Conservation (phyloP, 2,888 invertebrate genomes). For the Xylocampa areola region DNA sequence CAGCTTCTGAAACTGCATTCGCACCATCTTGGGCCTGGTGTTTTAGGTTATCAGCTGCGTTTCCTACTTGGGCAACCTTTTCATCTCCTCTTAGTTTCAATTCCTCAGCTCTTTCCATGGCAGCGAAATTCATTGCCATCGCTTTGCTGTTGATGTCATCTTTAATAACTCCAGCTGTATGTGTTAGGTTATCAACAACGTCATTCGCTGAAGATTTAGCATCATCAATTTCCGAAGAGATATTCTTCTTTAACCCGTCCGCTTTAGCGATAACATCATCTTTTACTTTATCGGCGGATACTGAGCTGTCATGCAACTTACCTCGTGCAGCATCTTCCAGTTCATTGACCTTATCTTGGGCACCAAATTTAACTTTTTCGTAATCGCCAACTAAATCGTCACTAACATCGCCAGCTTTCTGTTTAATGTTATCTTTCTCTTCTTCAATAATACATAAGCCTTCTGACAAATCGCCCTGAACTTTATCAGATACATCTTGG, state of each 20-base stretch:
- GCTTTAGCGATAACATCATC: slow-evolving; percentile 66
- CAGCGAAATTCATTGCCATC: slow-evolving; percentile 78
- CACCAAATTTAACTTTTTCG: slow-evolving; percentile 66
- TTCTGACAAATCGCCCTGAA: slow-evolving; percentile 71
- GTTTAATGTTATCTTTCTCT: slow-evolving; percentile 78
- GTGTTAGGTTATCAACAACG: slow-evolving; percentile 74
- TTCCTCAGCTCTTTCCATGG: slow-evolving; percentile 79
- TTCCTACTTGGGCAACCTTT: slow-evolving; percentile 69
- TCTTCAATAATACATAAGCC: slow-evolving; percentile 75
- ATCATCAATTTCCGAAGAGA: slow-evolving; percentile 67
- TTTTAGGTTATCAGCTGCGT: slow-evolving; percentile 69
- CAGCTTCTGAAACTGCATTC: slow-evolving; percentile 70
- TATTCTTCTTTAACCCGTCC: slow-evolving; percentile 66
- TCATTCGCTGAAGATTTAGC: slow-evolving; percentile 70
- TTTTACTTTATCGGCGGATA: slow-evolving; percentile 68
- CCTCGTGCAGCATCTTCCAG: slow-evolving; percentile 65
- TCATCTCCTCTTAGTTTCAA: slow-evolving; percentile 72
- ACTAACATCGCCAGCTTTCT: slow-evolving; percentile 69
- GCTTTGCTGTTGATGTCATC: slow-evolving; percentile 79
- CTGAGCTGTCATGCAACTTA: slow-evolving; percentile 69
- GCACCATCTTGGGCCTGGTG: slow-evolving; percentile 76
- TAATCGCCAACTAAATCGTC: slow-evolving; percentile 72
- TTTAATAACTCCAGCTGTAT: slow-evolving; percentile 74
- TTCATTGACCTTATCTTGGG: slow-evolving; percentile 67
- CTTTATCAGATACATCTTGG: slow-evolving; percentile 71